Evolutionary conservation across 2,797 vertebrate genomes (phyloP), one percentile per base, ranked within the genome.

Genomic region (Xenentodon cancila): DNA sequence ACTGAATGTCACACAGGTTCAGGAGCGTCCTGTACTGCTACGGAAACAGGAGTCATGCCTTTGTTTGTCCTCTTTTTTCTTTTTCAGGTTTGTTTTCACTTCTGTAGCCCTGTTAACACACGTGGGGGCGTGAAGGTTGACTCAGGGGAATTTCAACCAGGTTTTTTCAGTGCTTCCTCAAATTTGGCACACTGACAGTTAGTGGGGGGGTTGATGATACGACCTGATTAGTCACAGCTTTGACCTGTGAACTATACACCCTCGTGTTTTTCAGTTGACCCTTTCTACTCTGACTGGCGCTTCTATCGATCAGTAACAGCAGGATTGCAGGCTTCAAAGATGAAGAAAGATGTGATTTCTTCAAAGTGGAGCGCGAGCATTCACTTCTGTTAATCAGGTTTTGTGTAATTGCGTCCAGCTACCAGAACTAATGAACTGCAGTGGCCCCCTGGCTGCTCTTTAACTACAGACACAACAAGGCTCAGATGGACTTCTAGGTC

Each of bases 401-500:
- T 72, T 37, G n/a, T 57, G 17, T 58, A 46, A 75, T 66, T 45
- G 64, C 12, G 25, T 53, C 44, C 46, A 22, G 40, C 60, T 54
- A 49, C 4, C n/a, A 54, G 34, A 64, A 73, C 27, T 61, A 76
- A 80, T 82, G 53, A 48, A 57, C 53, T 64, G 32, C 8, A 69
- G 22, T 69, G 54, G 50, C 53, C 46, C 34, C 40, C 25, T n/a
- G 53, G 55, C 57, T 57, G 64, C 19, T 64, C 21, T 55, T 46
- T 53, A 46, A 30, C 53, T 43, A 59, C 52, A 57, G 32, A 57
- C 42, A 18, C 43, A 44, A 49, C 42, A 64, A 48, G 18, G 47
- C 47, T 46, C 25, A 64, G 71, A 40, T 77, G 16, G 54, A 55
- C 32, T 60, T 65, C 56, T 76, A 68, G 65, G 75, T 79, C 59